Conservation (phyloP, 2,888 invertebrate species). For the Stenodema calcarata region DNA sequence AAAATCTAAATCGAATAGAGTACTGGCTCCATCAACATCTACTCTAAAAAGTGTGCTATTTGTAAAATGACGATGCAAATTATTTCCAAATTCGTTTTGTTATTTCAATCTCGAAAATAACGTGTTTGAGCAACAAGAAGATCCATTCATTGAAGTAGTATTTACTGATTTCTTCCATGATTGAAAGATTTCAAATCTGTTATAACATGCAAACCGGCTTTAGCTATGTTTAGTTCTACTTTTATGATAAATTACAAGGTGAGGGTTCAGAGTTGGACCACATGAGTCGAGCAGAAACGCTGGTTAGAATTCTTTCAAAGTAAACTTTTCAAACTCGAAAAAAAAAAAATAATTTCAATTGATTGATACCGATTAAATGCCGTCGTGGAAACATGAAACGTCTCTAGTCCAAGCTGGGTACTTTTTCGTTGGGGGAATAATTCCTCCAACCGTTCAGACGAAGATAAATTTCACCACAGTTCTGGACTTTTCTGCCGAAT, state of each 20-base stretch:
- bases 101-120: not conserved
- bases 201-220: not conserved
- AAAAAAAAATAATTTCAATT: too few species aligned
- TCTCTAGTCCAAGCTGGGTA: too few species aligned
- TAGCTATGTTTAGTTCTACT: slow-evolving; percentile 7
- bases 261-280: not conserved
- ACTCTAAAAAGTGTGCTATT: slow-evolving; percentile 30
- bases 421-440: too few species aligned
- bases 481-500: too few species aligned
- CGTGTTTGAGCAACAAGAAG: not conserved
- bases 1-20: slow-evolving; percentile 11
- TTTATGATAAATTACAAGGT: not conserved
- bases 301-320: not conserved
- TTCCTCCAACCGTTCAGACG: too few species aligned
- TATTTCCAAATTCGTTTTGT: not conserved
- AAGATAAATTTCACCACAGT: too few species aligned
- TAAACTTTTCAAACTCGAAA: too few species aligned
- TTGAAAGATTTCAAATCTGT: not conserved
- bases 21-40: slow-evolving; percentile 38
- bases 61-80: slow-evolving; percentile 18
- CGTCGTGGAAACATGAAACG: too few species aligned
- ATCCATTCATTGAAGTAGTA: not conserved
- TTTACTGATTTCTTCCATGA: not conserved
- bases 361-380: too few species aligned
- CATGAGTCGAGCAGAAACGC: not conserved